A percentile compares a stretch with the other conserved stretches of the same genome.
Evolutionary conservation across 2,797 vertebrate genomes (phyloP).

Genomic region (Ceyx erithaca): DNA sequence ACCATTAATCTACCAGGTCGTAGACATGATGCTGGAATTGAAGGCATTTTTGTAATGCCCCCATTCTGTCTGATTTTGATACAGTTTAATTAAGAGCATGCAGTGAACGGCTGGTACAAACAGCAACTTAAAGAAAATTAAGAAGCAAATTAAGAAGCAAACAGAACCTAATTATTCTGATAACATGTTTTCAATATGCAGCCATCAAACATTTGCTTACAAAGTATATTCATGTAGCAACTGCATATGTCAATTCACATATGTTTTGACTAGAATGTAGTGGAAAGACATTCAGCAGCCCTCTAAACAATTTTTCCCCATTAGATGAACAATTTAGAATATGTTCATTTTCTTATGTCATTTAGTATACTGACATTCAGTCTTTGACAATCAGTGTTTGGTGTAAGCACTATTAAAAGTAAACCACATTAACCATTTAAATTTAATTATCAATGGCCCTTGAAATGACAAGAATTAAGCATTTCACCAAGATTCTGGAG

Average conservation of each 20-base stretch:
- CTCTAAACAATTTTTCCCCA: background rate
- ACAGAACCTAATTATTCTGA: constrained; percentile 59
- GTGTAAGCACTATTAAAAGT: background rate
- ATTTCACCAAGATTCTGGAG: background rate
- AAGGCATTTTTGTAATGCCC: background rate
- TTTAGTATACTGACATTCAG: background rate
- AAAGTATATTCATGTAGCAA: constrained; percentile 48
- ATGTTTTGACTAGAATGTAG: constrained; percentile 27
- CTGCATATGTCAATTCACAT: background rate
- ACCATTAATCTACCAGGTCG: background rate
- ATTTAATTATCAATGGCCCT: constrained; percentile 9
- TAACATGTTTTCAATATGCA: constrained; percentile 24
- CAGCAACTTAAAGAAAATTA: constrained; percentile 45
- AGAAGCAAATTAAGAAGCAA: constrained; percentile 67
- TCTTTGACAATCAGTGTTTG: background rate
- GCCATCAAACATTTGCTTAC: constrained; percentile 52
- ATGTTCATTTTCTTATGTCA: background rate
- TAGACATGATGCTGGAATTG: background rate
- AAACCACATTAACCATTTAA: constrained; percentile 19
- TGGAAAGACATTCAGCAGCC: background rate
- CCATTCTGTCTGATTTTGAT: constrained; percentile 6
- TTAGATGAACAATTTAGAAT: background rate
- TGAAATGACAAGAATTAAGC: constrained; percentile 1
- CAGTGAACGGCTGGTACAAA: constrained; percentile 14
- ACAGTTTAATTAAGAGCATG: constrained; percentile 25